phyloP scores from a whole-genome alignment of 2,113 vertebrate genomes.

The Planiliza haematocheilus region DNA sequence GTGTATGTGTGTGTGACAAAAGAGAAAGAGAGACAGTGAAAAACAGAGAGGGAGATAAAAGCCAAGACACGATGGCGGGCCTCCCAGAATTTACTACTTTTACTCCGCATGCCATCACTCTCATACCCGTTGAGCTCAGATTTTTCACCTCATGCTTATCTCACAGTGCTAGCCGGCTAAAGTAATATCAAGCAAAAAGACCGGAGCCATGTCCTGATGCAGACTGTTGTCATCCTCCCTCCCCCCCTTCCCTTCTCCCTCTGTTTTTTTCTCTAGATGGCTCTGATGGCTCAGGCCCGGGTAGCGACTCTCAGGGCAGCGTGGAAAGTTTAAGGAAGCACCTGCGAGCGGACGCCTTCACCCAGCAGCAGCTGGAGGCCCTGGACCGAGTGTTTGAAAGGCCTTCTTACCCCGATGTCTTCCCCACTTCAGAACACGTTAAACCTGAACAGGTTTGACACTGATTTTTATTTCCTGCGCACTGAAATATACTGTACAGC shows the following conservation, averaged over 20 bases:
- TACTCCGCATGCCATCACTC: slow-evolving; percentile 48
- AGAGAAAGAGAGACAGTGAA: slow-evolving; percentile 15
- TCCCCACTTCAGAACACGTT: slow-evolving; percentile 95
- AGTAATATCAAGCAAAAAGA: slow-evolving; percentile 39
- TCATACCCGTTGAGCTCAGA: slow-evolving; percentile 36
- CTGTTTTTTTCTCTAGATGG: slow-evolving; percentile 84
- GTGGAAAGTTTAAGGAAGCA: slow-evolving; percentile 99
- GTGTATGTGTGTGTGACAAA: slow-evolving; percentile 28
- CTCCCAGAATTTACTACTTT: slow-evolving; percentile 52
- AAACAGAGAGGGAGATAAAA: slow-evolving; percentile 56
- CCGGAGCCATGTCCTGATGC: slow-evolving; percentile 41
- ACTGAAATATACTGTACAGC: no score
- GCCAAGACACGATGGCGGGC: slow-evolving; percentile 53
- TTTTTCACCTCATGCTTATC: slow-evolving; percentile 19
- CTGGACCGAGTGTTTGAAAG: slow-evolving; percentile 98
- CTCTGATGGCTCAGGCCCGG: slow-evolving; percentile 96
- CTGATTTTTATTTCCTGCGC: slow-evolving; percentile 12
- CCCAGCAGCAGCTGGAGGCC: slow-evolving; percentile 97
- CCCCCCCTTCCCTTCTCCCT: slow-evolving; percentile 1
- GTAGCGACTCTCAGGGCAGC: slow-evolving; percentile 98
- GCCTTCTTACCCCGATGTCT: slow-evolving; percentile 96
- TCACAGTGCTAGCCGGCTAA: slow-evolving; percentile 20
- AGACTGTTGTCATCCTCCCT: slow-evolving; percentile 26
- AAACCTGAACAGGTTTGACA: slow-evolving; percentile 94
- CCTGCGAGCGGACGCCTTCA: slow-evolving; percentile 98